Percentiles rank a stretch among this genome's conserved stretches.
Evolutionary conservation across 2,888 invertebrate genomes (phyloP).

Genomic region (Zaprionus lineosus): DNA sequence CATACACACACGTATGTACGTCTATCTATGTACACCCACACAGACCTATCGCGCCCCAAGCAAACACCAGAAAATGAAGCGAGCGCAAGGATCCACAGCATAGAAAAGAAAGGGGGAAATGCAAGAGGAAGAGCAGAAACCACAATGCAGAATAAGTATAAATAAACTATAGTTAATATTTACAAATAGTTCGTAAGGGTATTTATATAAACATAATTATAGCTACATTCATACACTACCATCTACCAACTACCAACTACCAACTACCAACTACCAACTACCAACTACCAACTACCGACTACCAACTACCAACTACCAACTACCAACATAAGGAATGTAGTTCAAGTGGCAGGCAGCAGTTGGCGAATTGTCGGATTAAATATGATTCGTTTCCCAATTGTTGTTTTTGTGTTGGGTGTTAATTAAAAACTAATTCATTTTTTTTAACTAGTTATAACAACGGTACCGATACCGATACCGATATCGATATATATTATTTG

Average conservation of each 20-base stretch:
- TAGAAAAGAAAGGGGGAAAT: background rate
- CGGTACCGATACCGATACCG: no score
- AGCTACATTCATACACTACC: slow-evolving; percentile 43
- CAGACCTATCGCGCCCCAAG: no score
- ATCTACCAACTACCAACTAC: slow-evolving; percentile 31
- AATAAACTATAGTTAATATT: slow-evolving; percentile 43
- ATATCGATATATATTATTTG: no score
- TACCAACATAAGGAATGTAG: slow-evolving; percentile 15
- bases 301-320: slow-evolving; percentile 3
- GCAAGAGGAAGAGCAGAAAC: background rate
- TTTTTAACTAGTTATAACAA: slow-evolving; percentile 55
- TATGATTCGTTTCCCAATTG: slow-evolving; percentile 28
- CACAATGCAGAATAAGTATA: slow-evolving; percentile 6
- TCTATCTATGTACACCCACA: no score
- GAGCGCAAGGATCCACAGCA: background rate
- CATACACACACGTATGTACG: no score
- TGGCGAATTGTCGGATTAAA: slow-evolving; percentile 5
- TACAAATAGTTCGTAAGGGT: slow-evolving; percentile 46
- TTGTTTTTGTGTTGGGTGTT: slow-evolving; percentile 38
- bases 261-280: slow-evolving; percentile 8
- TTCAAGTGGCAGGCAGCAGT: slow-evolving; percentile 29
- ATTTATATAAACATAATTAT: slow-evolving; percentile 40
- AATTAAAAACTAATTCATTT: no score
- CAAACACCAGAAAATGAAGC: background rate
- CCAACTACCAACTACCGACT: background rate